Conservation (phyloP, 2,797 vertebrate species). For the Dermochelys coriacea region DNA sequence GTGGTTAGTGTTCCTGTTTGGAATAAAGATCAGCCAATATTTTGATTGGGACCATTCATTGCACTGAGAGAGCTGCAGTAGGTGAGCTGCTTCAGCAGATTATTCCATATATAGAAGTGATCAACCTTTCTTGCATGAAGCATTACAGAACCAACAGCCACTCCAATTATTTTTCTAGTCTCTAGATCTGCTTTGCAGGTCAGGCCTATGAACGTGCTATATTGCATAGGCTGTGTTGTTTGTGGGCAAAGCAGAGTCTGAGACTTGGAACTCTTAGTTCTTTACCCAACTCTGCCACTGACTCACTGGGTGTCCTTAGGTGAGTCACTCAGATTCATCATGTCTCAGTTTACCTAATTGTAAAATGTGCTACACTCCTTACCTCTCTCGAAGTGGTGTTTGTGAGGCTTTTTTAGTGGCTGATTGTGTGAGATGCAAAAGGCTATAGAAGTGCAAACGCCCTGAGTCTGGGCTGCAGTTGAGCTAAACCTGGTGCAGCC, state of each 20-base stretch:
- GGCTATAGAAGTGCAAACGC: not conserved
- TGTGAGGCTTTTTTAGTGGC: not conserved
- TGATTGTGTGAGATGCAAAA: not conserved
- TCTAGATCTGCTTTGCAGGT: not conserved
- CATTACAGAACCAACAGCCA: not conserved
- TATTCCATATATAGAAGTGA: not conserved
- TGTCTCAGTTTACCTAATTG: not conserved
- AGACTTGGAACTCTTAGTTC: not conserved
- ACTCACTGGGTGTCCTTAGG: not conserved
- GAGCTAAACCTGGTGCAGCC: not conserved
- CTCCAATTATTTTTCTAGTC: not conserved
- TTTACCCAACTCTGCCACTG: not conserved
- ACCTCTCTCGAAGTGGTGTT: not conserved
- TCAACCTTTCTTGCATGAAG: not conserved
- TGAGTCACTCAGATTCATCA: not conserved
- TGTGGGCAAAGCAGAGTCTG: not conserved
- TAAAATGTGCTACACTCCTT: not conserved
- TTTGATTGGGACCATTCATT: not conserved
- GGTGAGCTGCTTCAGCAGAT: not conserved
- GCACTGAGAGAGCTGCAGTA: not conserved
- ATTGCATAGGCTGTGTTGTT: not conserved
- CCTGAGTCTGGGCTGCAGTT: not conserved
- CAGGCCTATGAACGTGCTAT: not conserved
- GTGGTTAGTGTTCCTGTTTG: not conserved
- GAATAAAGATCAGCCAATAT: not conserved